Conservation (phyloP, 53 echinoderm and acorn worm species). For the Patiria pectinifera region DNA sequence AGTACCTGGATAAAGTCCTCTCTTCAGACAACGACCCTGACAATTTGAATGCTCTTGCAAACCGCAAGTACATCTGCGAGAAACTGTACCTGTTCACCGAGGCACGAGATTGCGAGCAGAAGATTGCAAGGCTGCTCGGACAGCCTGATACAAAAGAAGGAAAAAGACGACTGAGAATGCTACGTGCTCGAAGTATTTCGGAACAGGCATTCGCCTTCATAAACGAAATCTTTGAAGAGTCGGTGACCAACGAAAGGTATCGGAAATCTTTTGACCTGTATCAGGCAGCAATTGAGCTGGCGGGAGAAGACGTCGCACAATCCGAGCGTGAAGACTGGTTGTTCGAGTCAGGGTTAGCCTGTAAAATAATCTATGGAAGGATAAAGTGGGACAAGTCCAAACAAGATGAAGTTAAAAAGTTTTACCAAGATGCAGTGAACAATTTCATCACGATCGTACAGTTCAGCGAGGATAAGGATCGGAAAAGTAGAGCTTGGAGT, state of each 20-base stretch:
- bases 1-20: constrained; percentile 30
- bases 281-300: constrained; percentile 23
- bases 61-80: constrained; percentile 25
- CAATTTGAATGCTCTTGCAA: constrained; percentile 53
- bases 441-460: background rate
- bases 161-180: no score
- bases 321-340: constrained; percentile 28
- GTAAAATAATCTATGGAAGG: background rate
- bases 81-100: constrained; percentile 15
- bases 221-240: no score
- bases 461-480: background rate
- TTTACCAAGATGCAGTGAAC: background rate
- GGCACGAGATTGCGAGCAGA: background rate
- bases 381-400: background rate
- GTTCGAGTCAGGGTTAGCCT: background rate
- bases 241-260: no score
- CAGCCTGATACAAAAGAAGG: no score
- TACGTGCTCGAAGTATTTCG: no score
- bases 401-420: background rate
- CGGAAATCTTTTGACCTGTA: constrained; percentile 8
- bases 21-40: constrained; percentile 27
- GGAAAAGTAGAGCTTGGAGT: background rate
- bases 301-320: background rate
- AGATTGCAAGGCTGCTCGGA: no score
- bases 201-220: no score